Evolutionary conservation across 2,113 vertebrate species (phyloP), one percentile per base, ranked within the genome.

Genomic region (Genyomyrus donnyi): DNA sequence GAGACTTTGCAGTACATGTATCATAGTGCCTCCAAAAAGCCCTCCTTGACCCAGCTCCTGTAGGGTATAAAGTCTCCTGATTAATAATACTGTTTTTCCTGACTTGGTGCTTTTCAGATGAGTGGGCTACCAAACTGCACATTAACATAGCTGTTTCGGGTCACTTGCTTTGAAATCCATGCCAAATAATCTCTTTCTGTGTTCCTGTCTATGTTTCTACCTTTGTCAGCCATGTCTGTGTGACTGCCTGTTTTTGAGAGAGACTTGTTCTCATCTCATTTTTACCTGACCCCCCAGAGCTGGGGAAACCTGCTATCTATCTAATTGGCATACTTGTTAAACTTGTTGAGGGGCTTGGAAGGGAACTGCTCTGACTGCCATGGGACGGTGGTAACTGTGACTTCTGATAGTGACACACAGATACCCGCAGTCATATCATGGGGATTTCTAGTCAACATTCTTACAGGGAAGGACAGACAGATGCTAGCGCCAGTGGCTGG

Each of bases 321-420:
- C 93, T 91, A 92, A 94, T 95, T 94, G 93, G 91, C 88, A 86
- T 56, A 86, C 91, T 92, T 46, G 92, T 94, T 94, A 95, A 91
- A 89, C 10, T 27, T 52, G 85, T 91, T 90, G 91, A 92, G 89
- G 90, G 77, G 31, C 58, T 90, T 88, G 90, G 92, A 93, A 66
- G 85, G 49, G 49, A 88, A 74, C 52, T 46, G 19, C 89, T 85
- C 80, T 89, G 89, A 39, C 88, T 46, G 62, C 31, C 9, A 15
- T 19, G 88, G 88, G n/a, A 17, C 42, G 46, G 3, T 89, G 88
- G 46, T 21, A 3, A 42, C 48, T 35, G 49, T 15, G 49, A 87
- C 5, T 86, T 87, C 35, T n/a, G 19, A 46, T 84, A 74, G 50
- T 8, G 46, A 35, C 21, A 15, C 31, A 8, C 27, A 89, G 89